These are phyloP conservation scores for Platalea minor DNA, from an alignment of 2,797 vertebrate genomes.

Conservation along the genomic window DNA sequence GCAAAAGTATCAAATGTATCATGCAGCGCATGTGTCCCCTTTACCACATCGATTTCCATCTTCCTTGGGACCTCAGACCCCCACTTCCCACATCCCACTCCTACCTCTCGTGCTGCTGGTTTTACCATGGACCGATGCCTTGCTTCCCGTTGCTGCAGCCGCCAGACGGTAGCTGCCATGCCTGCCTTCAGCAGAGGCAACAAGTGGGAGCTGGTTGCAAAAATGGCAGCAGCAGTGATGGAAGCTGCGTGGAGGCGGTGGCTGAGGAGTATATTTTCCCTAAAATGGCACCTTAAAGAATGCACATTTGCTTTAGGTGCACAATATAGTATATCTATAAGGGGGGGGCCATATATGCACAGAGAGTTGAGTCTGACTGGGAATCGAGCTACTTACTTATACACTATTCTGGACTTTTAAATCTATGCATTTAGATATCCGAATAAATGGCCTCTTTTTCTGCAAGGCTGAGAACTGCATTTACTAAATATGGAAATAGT, in stretches of 20 bases:
- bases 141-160: background rate
- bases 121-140: background rate
- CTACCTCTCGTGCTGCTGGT: background rate
- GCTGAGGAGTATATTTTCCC: background rate
- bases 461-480: background rate
- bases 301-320: background rate
- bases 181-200: background rate
- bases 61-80: background rate
- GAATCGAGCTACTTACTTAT: background rate
- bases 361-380: background rate
- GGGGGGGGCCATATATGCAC: background rate
- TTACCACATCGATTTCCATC: background rate
- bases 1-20: background rate
- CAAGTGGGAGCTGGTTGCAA: background rate
- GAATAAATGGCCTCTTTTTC: slow-evolving; percentile 22
- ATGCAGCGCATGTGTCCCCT: accelerated
- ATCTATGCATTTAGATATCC: background rate
- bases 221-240: background rate
- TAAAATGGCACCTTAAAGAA: background rate
- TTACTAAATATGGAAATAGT: slow-evolving; percentile 54
- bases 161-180: background rate
- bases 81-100: background rate
- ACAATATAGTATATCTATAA: background rate
- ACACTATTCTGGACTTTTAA: background rate
- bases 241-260: background rate